phyloP scores from a whole-genome alignment of 2,113 vertebrate species.

The Ivindomyrus marchei region DNA sequence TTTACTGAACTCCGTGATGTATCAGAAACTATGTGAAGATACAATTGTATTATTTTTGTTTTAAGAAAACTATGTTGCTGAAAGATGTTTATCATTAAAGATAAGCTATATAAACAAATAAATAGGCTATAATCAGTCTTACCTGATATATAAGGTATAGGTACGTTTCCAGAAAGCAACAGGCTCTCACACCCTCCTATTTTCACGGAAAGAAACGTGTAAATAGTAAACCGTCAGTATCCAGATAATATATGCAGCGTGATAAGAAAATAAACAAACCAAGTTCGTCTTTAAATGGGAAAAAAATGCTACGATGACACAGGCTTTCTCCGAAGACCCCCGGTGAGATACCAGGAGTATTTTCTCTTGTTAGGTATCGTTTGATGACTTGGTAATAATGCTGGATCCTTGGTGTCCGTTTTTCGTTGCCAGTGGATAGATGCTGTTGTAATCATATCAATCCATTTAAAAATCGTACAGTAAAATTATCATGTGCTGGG shows the following conservation, averaged over 20 bases:
- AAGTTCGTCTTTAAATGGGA: neutral
- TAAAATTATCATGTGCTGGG: neutral
- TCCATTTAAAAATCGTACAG: neutral
- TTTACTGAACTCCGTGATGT: neutral
- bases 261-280: neutral
- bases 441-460: neutral
- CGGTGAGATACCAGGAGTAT: neutral
- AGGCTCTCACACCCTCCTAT: constrained; percentile 6
- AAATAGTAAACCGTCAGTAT: neutral
- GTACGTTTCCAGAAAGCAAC: constrained; percentile 8
- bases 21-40: neutral
- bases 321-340: neutral
- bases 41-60: neutral
- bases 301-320: neutral
- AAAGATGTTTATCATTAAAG: neutral
- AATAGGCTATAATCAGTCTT: neutral
- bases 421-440: neutral
- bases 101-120: neutral
- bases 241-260: neutral
- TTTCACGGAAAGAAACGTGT: neutral
- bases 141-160: neutral
- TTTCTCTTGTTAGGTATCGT: neutral
- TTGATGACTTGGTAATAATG: neutral
- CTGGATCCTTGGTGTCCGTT: neutral
- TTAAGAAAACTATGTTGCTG: neutral